A percentile compares a stretch with the other conserved stretches of the same genome.
These are phyloP conservation scores for rabbit (Oryctolagus cuniculus) DNA, from an alignment of 2,113 vertebrate genomes.

Conservation along the genomic window DNA sequence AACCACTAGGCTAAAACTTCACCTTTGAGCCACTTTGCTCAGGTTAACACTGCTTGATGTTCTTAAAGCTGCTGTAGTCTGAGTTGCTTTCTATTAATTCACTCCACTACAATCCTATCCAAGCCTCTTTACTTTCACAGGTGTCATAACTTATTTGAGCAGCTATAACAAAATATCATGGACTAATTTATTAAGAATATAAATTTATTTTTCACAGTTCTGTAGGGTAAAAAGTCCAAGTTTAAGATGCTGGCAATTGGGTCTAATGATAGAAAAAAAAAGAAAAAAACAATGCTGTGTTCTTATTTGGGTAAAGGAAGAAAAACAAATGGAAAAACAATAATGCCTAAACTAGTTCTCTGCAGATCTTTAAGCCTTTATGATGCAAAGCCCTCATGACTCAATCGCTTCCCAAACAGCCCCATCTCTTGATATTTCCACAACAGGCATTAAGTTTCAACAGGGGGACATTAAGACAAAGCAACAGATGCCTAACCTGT, in stretches of 20 bases:
- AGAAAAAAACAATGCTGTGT: too few relatives aligned
- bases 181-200: not conserved
- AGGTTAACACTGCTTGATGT: not conserved
- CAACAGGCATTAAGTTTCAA: not conserved
- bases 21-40: not conserved
- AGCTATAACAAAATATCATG: not conserved
- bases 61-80: not conserved
- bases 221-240: not conserved
- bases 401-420: not conserved
- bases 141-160: not conserved
- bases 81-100: not conserved
- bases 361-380: too few relatives aligned
- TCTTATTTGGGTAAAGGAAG: not conserved
- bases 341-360: too few relatives aligned
- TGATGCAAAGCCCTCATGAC: not conserved
- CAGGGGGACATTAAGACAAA: not conserved
- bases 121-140: not conserved
- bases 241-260: not conserved
- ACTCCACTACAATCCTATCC: too few relatives aligned
- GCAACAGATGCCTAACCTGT: not conserved
- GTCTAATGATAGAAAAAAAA: not conserved
- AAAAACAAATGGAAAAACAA: not conserved
- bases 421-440: not conserved
- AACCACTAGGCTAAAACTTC: too few relatives aligned
- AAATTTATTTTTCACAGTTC: not conserved